Evolutionary conservation across 2,113 vertebrate species (phyloP).

Genomic region (Aegithalos caudatus): DNA sequence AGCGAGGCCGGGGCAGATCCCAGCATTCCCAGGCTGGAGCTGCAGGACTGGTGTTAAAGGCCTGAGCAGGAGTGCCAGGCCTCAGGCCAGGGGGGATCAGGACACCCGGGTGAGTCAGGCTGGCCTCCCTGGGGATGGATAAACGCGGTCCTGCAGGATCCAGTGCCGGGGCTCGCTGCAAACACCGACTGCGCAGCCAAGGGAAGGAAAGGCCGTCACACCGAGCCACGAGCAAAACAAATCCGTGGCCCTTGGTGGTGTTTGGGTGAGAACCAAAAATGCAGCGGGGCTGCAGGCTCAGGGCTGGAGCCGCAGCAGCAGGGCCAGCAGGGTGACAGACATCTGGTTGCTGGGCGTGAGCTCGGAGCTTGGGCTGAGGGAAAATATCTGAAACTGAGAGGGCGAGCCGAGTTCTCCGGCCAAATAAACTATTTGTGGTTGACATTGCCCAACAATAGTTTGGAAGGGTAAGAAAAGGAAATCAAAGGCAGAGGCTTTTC

Average conservation of each 20-base stretch:
- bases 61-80: background rate
- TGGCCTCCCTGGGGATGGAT: background rate
- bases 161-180: background rate
- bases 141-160: background rate
- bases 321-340: background rate
- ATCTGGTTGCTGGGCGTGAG: background rate
- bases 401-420: background rate
- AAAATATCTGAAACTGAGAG: background rate
- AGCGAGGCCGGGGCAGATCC: fast-evolving
- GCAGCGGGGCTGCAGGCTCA: background rate
- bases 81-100: background rate
- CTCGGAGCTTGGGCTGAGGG: background rate
- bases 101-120: fast-evolving
- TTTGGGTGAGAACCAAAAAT: background rate
- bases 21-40: background rate
- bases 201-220: background rate
- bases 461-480: background rate
- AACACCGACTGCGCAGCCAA: background rate
- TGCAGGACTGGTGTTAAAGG: background rate
- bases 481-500: background rate
- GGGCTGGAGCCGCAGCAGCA: background rate
- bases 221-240: background rate
- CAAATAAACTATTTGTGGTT: background rate
- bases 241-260: fast-evolving
- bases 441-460: constrained; percentile 13